Base-by-base conservation (phyloP, 1,140 invertebrate genomes). In the Sarcophaga bullata region DNA sequence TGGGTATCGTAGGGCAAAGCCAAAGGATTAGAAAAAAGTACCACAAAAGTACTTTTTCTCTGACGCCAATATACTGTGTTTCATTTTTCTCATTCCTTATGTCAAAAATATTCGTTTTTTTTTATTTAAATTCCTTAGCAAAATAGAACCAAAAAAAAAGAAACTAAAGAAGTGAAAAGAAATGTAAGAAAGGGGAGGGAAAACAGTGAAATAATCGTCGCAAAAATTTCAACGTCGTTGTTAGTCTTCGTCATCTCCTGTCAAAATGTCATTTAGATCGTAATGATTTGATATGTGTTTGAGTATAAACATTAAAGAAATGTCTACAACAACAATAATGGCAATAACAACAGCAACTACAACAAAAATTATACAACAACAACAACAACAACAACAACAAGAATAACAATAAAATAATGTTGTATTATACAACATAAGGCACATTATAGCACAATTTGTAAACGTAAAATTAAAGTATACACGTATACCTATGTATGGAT, bases 181-280 rank as follows among this genome's bases (percentile, higher is more conserved):
- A 58, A n/a, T 13, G 15, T 58, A n/a, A 58, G 54, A 58, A 58
- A n/a, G n/a, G 15, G 3, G 11, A 58, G n/a, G 52, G n/a, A 58
- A n/a, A 49, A 48, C 17, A 73, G 15, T 46, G 73, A 13, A 47
- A 48, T n/a, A 47, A 49, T 78, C 48, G 75, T 68, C 47, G 80
- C 13, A 17, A 37, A 37, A 47, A 9, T 47, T 17, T 68, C 46
- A 9, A 17, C 46, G 25, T 81, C n/a, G 19, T 62, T n/a, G 80
- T 68, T 49, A 68, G 80, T 68, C 25, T 49, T 62, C 52, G 72
- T 81, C 84, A 80, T 82, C 87, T 87, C 86, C 88, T 89, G 87
- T 89, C 88, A 89, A 88, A 89, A 86, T 89, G 88, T 89, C 88
- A 89, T 89, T 89, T 89, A 89, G 88, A 89, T 89, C 87, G 88